phyloP scores from a whole-genome alignment of 2,113 vertebrate species.

The Castor canadensis region DNA sequence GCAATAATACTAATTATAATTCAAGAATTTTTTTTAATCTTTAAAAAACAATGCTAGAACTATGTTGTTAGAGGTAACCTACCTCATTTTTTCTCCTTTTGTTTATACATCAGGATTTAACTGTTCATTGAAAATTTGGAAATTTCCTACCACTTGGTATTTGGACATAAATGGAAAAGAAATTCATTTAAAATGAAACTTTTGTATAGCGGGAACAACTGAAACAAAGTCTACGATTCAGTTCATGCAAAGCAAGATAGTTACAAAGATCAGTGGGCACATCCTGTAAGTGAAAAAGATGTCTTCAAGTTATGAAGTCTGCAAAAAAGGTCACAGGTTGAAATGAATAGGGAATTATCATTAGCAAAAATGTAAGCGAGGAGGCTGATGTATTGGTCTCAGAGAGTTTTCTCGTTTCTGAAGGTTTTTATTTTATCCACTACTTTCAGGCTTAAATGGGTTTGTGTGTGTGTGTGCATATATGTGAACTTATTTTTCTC shows the following conservation, averaged over 20 bases:
- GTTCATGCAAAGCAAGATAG: neutral
- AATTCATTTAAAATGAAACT: constrained; percentile 23
- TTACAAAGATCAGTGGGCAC: neutral
- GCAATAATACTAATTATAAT: constrained; percentile 12
- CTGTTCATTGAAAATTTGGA: constrained; percentile 45
- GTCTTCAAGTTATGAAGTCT: neutral
- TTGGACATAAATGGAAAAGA: constrained; percentile 35
- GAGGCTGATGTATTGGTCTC: neutral
- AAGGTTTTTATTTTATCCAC: neutral
- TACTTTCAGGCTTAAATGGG: neutral
- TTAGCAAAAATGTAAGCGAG: neutral
- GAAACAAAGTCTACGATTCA: neutral
- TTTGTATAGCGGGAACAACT: constrained; percentile 19
- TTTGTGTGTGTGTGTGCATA: too few species aligned
- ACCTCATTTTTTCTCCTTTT: neutral
- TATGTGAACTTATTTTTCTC: neutral
- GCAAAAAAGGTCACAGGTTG: neutral
- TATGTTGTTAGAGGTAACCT: neutral
- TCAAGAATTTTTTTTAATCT: constrained; percentile 39
- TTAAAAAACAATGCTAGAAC: neutral
- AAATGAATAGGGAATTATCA: neutral
- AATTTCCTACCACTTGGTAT: neutral
- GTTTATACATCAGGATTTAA: neutral
- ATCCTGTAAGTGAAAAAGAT: neutral
- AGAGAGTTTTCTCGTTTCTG: neutral